phyloP scores from a whole-genome alignment of 1,140 invertebrate genomes.

The Trichomalopsis sarcophagae region DNA sequence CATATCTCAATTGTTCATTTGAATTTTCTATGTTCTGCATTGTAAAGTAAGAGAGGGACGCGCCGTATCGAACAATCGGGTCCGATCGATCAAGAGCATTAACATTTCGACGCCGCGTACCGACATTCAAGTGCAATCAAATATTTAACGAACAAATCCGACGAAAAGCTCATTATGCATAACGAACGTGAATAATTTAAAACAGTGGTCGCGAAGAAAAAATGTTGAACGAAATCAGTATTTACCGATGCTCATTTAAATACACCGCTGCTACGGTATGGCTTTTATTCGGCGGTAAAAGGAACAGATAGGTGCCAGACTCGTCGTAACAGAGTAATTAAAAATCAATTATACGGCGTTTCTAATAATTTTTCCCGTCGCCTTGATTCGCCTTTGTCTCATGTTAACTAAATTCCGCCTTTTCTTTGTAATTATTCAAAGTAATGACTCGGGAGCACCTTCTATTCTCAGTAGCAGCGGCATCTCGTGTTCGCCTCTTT shows the following conservation, averaged over 20 bases:
- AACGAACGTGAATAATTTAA: slow-evolving; percentile 2
- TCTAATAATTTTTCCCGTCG: slow-evolving; percentile 16
- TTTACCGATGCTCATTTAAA: neutral
- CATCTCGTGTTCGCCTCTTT: neutral
- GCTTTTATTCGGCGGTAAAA: neutral
- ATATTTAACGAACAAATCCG: neutral
- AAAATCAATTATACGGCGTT: slow-evolving; percentile 29
- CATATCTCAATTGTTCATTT: neutral
- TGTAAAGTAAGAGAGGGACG: too few relatives aligned
- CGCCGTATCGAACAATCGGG: neutral
- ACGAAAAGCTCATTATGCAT: neutral
- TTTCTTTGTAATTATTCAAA: slow-evolving; percentile 26
- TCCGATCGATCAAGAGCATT: neutral
- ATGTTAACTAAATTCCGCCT: neutral
- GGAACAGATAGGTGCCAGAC: neutral
- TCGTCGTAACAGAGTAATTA: neutral
- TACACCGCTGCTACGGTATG: neutral
- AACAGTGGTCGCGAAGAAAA: neutral
- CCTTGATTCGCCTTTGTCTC: neutral
- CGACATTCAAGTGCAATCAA: neutral
- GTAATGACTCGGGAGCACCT: neutral
- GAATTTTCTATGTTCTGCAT: neutral
- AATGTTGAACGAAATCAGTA: neutral
- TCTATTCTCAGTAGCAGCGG: neutral
- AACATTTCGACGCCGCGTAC: neutral